phyloP scores from a whole-genome alignment of 2,888 invertebrate genomes.

The Cosmia trapezina region DNA sequence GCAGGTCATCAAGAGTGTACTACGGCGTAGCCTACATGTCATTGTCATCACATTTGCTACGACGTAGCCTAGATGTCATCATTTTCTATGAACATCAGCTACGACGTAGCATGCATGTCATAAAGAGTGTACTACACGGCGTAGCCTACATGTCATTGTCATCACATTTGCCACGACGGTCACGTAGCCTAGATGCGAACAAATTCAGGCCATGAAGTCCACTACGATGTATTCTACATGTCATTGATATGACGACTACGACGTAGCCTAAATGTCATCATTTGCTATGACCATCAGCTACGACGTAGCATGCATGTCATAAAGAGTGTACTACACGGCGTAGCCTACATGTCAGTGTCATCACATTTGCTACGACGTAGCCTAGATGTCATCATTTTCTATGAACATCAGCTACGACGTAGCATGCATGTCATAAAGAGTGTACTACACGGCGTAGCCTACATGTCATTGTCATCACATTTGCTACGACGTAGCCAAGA shows the following conservation, averaged over 20 bases:
- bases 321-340: neutral
- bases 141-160: too few relatives aligned
- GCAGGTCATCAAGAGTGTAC: accelerated
- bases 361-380: neutral
- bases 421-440: too few relatives aligned
- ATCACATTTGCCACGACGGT: too few relatives aligned
- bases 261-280: neutral
- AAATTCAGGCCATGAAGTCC: too few relatives aligned
- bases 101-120: too few relatives aligned
- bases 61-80: neutral
- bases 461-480: too few relatives aligned
- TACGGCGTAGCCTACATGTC: neutral
- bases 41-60: neutral
- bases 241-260: neutral
- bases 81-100: too few relatives aligned
- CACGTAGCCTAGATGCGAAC: too few relatives aligned
- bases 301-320: neutral
- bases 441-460: neutral
- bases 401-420: too few relatives aligned
- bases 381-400: neutral
- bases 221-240: neutral
- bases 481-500: too few relatives aligned
- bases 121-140: neutral
- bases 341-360: neutral
- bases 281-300: neutral